Conservation (phyloP, 2,797 vertebrate genomes). For the Notolabrus celidotus region DNA sequence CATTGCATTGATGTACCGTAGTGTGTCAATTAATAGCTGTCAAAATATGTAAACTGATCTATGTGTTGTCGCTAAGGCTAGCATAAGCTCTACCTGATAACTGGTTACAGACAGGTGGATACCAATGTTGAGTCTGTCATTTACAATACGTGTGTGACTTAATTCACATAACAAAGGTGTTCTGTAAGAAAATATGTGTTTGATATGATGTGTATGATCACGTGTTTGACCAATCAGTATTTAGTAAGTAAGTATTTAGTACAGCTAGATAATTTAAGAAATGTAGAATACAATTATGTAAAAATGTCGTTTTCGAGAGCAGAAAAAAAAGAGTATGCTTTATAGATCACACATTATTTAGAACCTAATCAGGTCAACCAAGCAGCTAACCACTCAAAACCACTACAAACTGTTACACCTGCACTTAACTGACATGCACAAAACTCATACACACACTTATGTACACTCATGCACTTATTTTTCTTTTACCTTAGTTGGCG, state of each 20-base stretch:
- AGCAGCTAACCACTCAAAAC: not conserved
- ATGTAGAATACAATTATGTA: not conserved
- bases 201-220: no score
- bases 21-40: not conserved
- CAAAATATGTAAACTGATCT: not conserved
- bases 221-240: no score
- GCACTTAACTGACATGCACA: constrained; percentile 3
- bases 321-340: not conserved
- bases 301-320: not conserved
- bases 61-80: not conserved
- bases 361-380: not conserved
- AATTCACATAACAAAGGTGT: no score
- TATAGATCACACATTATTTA: not conserved
- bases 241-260: no score
- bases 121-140: no score
- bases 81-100: not conserved
- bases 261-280: no score
- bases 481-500: constrained; percentile 71
- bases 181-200: no score
- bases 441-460: not conserved
- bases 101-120: not conserved
- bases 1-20: not conserved
- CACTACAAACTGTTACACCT: not conserved
- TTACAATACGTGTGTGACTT: no score
- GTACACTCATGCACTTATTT: not conserved